phyloP scores from a whole-genome alignment of 2,113 vertebrate species.

The Pollimyrus isidori region DNA sequence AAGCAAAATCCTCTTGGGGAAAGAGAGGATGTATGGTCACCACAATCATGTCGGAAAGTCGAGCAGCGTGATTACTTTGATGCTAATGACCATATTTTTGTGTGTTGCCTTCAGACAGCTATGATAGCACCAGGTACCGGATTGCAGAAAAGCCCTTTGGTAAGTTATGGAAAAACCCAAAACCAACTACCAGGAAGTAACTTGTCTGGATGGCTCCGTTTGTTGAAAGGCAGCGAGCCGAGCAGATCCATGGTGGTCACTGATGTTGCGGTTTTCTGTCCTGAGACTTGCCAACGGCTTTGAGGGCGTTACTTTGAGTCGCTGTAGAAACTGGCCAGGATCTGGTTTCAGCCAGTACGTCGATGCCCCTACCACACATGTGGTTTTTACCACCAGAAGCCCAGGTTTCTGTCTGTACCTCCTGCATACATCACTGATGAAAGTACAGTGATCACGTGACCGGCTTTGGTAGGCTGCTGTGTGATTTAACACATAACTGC shows the following conservation, averaged over 20 bases:
- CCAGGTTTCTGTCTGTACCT: background rate
- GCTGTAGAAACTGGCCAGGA: background rate
- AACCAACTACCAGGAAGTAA: background rate
- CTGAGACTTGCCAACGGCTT: background rate
- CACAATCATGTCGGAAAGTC: background rate
- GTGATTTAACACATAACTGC: background rate
- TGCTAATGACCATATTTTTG: background rate
- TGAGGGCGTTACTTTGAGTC: background rate
- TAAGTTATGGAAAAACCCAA: constrained; percentile 26
- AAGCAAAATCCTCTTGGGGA: background rate
- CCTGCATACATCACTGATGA: background rate
- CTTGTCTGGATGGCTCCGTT: background rate
- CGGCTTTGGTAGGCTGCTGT: background rate
- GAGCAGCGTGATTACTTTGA: background rate
- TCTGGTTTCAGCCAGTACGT: background rate
- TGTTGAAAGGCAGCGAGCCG: background rate
- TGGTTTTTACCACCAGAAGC: background rate
- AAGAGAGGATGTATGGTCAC: background rate
- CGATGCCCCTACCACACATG: background rate
- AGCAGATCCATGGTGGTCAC: too few relatives aligned
- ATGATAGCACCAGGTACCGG: constrained; percentile 42
- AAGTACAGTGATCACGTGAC: background rate
- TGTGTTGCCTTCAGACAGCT: constrained; percentile 35
- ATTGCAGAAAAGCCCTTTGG: constrained; percentile 55
- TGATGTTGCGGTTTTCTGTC: background rate